A percentile compares a stretch with the other conserved stretches of the same genome.
phyloP scores from a whole-genome alignment of 2,888 invertebrate species.

The Dioctria rufipes region DNA sequence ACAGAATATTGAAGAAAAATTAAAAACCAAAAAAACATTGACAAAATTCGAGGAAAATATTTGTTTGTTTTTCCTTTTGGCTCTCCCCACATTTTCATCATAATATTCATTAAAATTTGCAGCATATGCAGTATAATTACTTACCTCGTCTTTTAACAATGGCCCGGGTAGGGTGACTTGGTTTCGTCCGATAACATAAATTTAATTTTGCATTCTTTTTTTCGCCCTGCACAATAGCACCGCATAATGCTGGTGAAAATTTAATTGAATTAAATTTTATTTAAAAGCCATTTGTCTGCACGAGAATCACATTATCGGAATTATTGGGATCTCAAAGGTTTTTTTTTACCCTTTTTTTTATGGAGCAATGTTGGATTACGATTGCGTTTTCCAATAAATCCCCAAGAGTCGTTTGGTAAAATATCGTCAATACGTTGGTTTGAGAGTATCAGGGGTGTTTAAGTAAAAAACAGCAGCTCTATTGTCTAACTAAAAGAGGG shows the following conservation, averaged over 20 bases:
- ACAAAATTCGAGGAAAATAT: neutral
- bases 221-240: neutral
- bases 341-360: neutral
- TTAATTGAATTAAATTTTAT: conserved; percentile 29
- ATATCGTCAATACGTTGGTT: too few relatives aligned
- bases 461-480: too few relatives aligned
- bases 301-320: neutral
- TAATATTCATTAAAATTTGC: conserved; percentile 5
- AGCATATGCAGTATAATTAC: neutral
- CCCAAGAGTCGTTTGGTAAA: too few relatives aligned
- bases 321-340: neutral
- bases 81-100: neutral
- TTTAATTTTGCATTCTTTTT: conserved; percentile 13
- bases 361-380: too few relatives aligned
- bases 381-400: too few relatives aligned
- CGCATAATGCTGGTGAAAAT: conserved; percentile 18
- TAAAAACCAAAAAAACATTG: neutral
- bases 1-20: too few relatives aligned
- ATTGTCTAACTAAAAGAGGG: too few relatives aligned
- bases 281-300: conserved; percentile 18
- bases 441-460: too few relatives aligned
- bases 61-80: neutral
- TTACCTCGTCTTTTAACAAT: neutral
- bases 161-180: neutral
- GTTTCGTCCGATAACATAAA: conserved; percentile 7